Conservation (phyloP, 2,797 vertebrate genomes). For the Sebastes nivosus region DNA sequence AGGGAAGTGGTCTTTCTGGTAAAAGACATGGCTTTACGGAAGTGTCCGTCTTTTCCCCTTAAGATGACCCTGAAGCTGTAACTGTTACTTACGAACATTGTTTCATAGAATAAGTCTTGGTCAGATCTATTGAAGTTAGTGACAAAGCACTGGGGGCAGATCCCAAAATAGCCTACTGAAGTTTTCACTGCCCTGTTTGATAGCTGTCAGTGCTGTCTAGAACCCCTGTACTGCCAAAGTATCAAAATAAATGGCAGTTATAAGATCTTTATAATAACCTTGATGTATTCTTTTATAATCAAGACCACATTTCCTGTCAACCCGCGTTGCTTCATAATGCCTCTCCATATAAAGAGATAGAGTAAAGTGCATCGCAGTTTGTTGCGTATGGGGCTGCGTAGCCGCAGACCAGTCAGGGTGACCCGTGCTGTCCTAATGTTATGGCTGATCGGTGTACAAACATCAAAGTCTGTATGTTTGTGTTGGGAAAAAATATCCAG, state of each 20-base stretch:
- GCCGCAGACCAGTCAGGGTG: too few relatives aligned
- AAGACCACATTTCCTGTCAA: background rate
- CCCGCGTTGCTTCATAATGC: background rate
- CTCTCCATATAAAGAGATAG: background rate
- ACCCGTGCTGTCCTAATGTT: background rate
- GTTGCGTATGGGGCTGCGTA: too few relatives aligned
- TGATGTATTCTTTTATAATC: background rate
- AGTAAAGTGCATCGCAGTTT: too few relatives aligned
- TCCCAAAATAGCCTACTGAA: background rate
- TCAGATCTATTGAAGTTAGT: background rate
- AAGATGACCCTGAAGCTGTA: background rate
- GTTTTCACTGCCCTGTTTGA: background rate
- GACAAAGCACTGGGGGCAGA: background rate
- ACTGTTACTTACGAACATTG: background rate
- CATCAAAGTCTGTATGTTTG: background rate
- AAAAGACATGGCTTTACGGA: background rate
- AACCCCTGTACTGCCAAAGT: background rate
- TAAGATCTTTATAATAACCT: background rate
- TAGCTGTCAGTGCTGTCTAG: background rate
- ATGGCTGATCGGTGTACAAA: background rate
- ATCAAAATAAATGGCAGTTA: background rate
- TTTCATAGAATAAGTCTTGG: background rate
- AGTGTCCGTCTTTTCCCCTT: slow-evolving; percentile 1
- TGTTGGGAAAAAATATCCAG: background rate
- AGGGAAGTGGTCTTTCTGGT: slow-evolving; percentile 5